Conservation (phyloP, 2,113 vertebrate species). For the Perca flavescens region DNA sequence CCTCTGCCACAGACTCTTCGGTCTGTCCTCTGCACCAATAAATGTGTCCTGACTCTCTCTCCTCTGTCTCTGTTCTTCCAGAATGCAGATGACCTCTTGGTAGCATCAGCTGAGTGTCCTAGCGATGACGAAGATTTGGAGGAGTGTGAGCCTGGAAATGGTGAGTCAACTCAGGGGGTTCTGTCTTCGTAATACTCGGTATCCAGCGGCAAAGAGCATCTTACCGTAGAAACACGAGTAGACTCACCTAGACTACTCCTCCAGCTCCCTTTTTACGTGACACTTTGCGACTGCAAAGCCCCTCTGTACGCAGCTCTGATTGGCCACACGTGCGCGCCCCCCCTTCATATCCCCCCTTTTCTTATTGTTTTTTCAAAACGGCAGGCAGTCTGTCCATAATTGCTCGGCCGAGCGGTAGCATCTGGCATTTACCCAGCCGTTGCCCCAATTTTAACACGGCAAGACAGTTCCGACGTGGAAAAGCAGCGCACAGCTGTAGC, state of each 20-base stretch:
- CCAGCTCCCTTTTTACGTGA: slow-evolving; percentile 23
- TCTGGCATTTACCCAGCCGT: slow-evolving; percentile 65
- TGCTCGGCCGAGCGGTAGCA: slow-evolving; percentile 43
- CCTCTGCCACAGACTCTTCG: background rate
- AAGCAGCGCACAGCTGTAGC: slow-evolving; percentile 52
- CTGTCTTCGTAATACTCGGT: slow-evolving; percentile 50
- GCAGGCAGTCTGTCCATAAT: slow-evolving; percentile 40
- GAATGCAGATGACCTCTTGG: slow-evolving; percentile 95
- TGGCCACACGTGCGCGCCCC: slow-evolving; percentile 42
- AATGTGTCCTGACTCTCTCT: slow-evolving; percentile 27
- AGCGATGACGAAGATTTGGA: slow-evolving; percentile 96
- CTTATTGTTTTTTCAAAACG: slow-evolving; percentile 48
- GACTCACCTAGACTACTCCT: background rate
- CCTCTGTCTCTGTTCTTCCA: slow-evolving; percentile 67
- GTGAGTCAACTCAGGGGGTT: slow-evolving; percentile 87
- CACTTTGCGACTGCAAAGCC: slow-evolving; percentile 26
- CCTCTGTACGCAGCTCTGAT: slow-evolving; percentile 71
- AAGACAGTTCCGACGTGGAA: slow-evolving; percentile 51
- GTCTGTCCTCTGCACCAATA: slow-evolving; percentile 5
- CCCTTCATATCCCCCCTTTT: background rate
- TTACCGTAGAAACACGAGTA: background rate
- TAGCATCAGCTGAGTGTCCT: slow-evolving; percentile 95
- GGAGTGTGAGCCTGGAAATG: slow-evolving; percentile 95
- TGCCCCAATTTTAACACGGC: slow-evolving; percentile 49
- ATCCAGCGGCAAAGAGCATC: slow-evolving; percentile 19